A percentile compares a stretch with the other conserved stretches of the same genome.
Conservation (phyloP, 2,888 invertebrate species). For the Stegana nigrithorax region DNA sequence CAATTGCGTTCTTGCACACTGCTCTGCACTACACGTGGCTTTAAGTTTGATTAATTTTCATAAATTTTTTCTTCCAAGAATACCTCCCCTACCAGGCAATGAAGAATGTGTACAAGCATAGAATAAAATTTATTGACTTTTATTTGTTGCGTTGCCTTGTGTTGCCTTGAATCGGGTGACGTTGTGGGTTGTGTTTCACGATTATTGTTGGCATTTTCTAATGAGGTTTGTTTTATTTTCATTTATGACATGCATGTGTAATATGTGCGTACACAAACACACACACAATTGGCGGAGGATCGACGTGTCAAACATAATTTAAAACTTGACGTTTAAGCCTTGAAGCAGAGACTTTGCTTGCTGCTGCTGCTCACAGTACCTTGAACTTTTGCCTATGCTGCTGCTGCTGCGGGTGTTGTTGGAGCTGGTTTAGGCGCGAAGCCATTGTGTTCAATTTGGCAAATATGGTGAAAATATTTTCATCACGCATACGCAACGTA, state of each 20-base stretch:
- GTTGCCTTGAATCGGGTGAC: no score
- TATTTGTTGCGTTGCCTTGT: no score
- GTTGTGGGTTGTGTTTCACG: no score
- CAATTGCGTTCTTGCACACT: not conserved
- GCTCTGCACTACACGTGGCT: not conserved
- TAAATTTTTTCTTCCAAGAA: not conserved
- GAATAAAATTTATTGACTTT: no score
- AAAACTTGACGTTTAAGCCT: conserved; percentile 27
- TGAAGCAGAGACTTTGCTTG: conserved; percentile 14
- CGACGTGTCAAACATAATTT: conserved; percentile 24
- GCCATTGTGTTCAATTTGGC: no score
- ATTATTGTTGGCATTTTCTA: not conserved
- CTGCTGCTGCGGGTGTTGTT: not conserved
- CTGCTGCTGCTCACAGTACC: conserved; percentile 24
- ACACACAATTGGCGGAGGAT: not conserved
- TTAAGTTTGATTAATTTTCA: not conserved
- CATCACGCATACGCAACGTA: conserved; percentile 4
- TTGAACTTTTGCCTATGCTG: conserved; percentile 39
- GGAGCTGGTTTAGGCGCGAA: no score
- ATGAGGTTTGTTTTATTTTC: not conserved
- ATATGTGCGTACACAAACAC: no score
- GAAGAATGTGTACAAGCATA: no score
- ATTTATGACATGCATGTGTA: no score
- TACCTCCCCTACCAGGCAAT: no score
- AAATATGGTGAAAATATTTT: conserved; percentile 23